Conservation (phyloP, 2,888 invertebrate species). For the Danaus chrysippus region DNA sequence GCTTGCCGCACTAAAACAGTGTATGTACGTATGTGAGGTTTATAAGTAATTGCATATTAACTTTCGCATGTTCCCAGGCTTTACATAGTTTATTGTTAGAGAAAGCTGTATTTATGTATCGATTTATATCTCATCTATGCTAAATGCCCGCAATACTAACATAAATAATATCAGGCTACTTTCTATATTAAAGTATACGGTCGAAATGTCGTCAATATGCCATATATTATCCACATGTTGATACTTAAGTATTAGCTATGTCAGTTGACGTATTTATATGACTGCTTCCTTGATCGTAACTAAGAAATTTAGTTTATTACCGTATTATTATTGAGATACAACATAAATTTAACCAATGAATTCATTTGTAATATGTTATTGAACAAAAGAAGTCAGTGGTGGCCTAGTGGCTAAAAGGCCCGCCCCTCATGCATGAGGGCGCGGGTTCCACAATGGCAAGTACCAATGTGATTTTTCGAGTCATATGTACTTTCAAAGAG, state of each 20-base stretch:
- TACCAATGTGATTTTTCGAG: too few species aligned
- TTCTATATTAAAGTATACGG: slow-evolving; percentile 28
- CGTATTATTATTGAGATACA: too few species aligned
- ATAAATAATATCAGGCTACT: slow-evolving; percentile 29
- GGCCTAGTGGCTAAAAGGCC: too few species aligned
- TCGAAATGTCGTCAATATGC: slow-evolving; percentile 12
- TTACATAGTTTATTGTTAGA: slow-evolving; percentile 22
- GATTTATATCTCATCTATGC: slow-evolving; percentile 33
- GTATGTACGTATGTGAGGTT: neutral
- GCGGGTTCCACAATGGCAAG: too few species aligned
- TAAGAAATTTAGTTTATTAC: too few species aligned
- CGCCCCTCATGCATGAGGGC: too few species aligned
- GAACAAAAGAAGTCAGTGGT: too few species aligned
- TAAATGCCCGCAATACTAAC: slow-evolving; percentile 29
- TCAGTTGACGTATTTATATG: neutral
- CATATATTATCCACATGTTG: slow-evolving; percentile 17
- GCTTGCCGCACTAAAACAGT: neutral
- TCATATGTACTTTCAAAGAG: too few species aligned
- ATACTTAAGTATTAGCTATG: slow-evolving; percentile 6
- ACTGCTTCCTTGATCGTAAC: neutral
- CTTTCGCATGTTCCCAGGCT: slow-evolving; percentile 19
- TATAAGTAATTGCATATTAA: slow-evolving; percentile 8
- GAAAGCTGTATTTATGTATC: slow-evolving; percentile 32
- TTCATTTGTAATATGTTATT: too few species aligned
- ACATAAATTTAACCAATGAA: too few species aligned